These are phyloP conservation scores for Biston stratarius DNA, from an alignment of 2,888 invertebrate genomes.

Conservation along the genomic window DNA sequence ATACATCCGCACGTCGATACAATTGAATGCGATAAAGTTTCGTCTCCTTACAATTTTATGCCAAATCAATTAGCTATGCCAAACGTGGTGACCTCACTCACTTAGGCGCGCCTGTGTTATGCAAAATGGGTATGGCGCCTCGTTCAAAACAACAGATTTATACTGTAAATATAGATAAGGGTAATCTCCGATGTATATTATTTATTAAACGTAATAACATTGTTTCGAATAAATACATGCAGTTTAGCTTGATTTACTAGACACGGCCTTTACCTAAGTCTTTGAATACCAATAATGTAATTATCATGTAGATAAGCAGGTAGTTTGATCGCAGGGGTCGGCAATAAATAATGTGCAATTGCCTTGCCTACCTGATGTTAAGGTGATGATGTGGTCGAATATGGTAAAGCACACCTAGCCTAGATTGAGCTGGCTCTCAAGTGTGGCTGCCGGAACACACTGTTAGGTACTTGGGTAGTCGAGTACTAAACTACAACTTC, in stretches of 20 bases:
- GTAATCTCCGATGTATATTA: constrained; percentile 9
- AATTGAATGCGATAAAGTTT: no score
- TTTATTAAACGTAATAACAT: constrained; percentile 25
- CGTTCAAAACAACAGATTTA: constrained; percentile 1
- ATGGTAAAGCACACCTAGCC: no score
- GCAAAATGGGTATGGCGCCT: constrained; percentile 16
- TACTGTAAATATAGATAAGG: constrained; percentile 22
- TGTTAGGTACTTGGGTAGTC: background rate
- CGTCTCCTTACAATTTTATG: background rate
- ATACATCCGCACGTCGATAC: no score
- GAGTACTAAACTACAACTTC: constrained; percentile 1
- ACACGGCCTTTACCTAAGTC: constrained; percentile 1
- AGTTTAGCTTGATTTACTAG: constrained; percentile 27
- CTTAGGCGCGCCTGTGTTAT: background rate
- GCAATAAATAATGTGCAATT: constrained; percentile 1
- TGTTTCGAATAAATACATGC: constrained; percentile 8
- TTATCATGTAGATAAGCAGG: constrained; percentile 17
- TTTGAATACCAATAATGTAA: constrained; percentile 3
- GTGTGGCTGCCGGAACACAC: no score
- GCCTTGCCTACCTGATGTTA: no score
- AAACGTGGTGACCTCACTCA: background rate
- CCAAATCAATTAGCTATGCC: constrained; percentile 11
- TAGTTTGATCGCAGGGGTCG: background rate
- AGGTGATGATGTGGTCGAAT: no score
- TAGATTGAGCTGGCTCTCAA: no score